Percentiles rank a stretch among this genome's conserved stretches.
These are phyloP conservation scores for Hetaerina americana DNA, from an alignment of 1,140 invertebrate genomes.

Conservation along the genomic window DNA sequence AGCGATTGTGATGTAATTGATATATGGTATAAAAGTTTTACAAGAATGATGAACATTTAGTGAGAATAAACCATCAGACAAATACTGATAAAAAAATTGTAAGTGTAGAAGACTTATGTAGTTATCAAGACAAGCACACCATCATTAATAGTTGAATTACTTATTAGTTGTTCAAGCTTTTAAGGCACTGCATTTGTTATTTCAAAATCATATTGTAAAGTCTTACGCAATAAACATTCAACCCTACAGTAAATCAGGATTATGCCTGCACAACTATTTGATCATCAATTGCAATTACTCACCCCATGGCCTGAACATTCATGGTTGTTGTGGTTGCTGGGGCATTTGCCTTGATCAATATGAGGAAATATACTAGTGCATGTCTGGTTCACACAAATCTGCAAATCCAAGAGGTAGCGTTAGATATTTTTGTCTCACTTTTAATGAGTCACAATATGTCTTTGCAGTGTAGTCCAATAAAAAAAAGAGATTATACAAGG, in stretches of 20 bases:
- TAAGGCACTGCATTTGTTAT: too few relatives aligned
- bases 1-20: not conserved
- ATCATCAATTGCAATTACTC: constrained; percentile 29
- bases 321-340: constrained; percentile 69
- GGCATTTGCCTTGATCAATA: constrained; percentile 74
- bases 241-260: not conserved
- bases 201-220: too few relatives aligned
- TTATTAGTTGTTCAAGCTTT: too few relatives aligned
- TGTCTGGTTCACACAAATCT: constrained; percentile 86
- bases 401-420: constrained; percentile 19
- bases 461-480: not conserved
- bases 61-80: not conserved
- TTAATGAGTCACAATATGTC: constrained; percentile 13
- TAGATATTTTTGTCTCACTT: not conserved
- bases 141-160: too few relatives aligned
- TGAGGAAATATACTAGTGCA: constrained; percentile 70
- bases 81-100: too few relatives aligned
- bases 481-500: too few relatives aligned
- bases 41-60: not conserved
- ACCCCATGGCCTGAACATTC: constrained; percentile 91
- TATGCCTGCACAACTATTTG: not conserved
- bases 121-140: too few relatives aligned
- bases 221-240: not conserved
- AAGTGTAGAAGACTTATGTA: too few relatives aligned
- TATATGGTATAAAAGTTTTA: not conserved